Base-by-base conservation (phyloP, 37 sponge, comb jelly and placozoan species). In the Chondrilla cf. caribensis region DNA sequence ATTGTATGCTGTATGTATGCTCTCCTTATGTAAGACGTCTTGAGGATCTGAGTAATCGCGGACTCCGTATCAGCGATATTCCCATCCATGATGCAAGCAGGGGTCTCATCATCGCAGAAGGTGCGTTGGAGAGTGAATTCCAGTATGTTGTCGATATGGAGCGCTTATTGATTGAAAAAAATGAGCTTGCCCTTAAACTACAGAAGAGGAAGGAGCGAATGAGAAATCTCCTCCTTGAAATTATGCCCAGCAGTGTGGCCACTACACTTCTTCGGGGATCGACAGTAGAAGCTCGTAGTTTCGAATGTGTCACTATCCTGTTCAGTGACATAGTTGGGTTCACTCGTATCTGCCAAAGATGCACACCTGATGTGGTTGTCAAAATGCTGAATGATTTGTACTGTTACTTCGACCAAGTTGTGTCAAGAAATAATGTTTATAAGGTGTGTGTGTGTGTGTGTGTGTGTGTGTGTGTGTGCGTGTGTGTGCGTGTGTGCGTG, bases 241-340 rank as follows among this genome's bases (percentile, higher is more conserved):
- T 97, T 88, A 66, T 96, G 54, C 93, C 90, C 54, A 83, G 88
- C 28, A 72, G 84, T 9, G 93, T 94, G 44, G 97, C 97, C 0
- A 84, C 89, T 57, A 84, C 71, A 33, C 87, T 97, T 67, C 91
- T 88, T 77, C 70, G 81, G 0, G 93, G 93, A 2, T 81, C 89
- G 76, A 59, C 84, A 70, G 94, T 97, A 4, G 88, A 89, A 31
- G 88, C 97, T 19, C 93, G 94, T 72, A 75, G 88, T 72, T 97
- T 91, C 62, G 89, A 85, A 58, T 87, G 80, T 55, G 98, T 97
- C 40, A 90, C 98, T 15, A 93, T 97, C 7, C 89, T 95, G 40
- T 97, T 97, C 86, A 93, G 93, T 28, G 98, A 97, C 75, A 93
- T 97, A 38, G 93, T 92, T 2, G 93, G 93, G 9, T 97, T 97